Base-by-base conservation (phyloP, 2,113 vertebrate genomes). In the Phoenicopterus ruber region DNA sequence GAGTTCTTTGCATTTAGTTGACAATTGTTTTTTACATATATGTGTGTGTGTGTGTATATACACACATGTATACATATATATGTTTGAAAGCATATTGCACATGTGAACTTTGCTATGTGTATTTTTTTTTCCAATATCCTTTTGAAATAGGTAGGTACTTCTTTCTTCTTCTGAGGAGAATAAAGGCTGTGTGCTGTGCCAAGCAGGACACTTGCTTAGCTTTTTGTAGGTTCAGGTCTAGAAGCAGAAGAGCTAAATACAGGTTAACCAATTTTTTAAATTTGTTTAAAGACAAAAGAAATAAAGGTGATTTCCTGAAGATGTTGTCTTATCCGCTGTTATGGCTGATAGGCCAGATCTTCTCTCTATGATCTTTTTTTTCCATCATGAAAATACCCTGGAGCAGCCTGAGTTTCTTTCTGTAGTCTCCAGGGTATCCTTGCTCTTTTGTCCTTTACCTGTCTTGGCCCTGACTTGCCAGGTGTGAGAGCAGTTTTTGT, bases 201-300 rank as follows among this genome's bases (percentile, higher is more conserved):
- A 34, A 70, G 6, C 9, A 7, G 46, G 44, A 34, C 4, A 3
- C 32, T 55, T 79, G 22, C 31, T 63, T 31, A 9, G 38, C 11
- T 80, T 57, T 76, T 61, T 63, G 58, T 65, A 47, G 38, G 38
- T 31, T 89, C 49, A 19, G 8, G 2, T 40, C 9, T 73, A 32
- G 83, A 80, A 4, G 2, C 31, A 50, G 47, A 88, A 87, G 69
- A 72, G 32, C n/a, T 93, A 76, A 80, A 77, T 55, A 32, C 6
- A 94, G n/a, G 29, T 84, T 87, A 89, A 86, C 12, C 6, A 4
- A 1, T 84, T 67, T 61, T 54, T 79, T 17, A 6, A 78, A 21
- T 34, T 42, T 81, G 32, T 83, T 72, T 66, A 34, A 92, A 92
- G 55, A 84, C 59, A 78, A 81, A 81, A 67, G 47, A 54, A 96